Percentiles rank a stretch among this genome's conserved stretches.
Evolutionary conservation across 2,888 invertebrate species (phyloP).

Genomic region (Myopa tessellatipennis): DNA sequence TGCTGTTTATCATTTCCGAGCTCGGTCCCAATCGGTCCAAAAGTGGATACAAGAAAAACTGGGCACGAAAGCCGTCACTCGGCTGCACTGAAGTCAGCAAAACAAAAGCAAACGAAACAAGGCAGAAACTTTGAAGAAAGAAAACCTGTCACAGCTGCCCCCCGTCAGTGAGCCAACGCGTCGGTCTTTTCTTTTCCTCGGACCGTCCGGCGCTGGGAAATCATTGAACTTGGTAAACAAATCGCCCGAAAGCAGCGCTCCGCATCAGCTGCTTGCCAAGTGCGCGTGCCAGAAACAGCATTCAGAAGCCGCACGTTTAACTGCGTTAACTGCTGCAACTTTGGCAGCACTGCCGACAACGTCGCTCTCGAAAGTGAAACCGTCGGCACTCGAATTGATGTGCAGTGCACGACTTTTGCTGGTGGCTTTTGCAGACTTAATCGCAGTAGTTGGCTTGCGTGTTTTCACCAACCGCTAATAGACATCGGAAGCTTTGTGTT

Average conservation of each 20-base stretch:
- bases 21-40: too few relatives aligned
- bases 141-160: background rate
- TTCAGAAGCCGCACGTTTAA: background rate
- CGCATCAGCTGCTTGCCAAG: background rate
- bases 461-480: background rate
- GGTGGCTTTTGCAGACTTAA: background rate
- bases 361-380: background rate
- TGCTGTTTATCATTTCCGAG: too few relatives aligned
- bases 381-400: background rate
- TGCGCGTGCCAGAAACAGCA: slow-evolving; percentile 27
- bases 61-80: background rate
- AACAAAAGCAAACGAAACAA: too few relatives aligned
- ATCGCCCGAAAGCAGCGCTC: background rate
- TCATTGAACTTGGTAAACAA: slow-evolving; percentile 35
- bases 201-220: background rate
- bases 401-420: background rate
- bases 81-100: too few relatives aligned
- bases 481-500: background rate
- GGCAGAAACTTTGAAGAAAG: too few relatives aligned
- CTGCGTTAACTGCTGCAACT: background rate
- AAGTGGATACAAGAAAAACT: too few relatives aligned
- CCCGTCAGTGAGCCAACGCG: too few relatives aligned
- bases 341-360: background rate
- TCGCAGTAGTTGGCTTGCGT: background rate
- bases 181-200: too few relatives aligned